A percentile compares a stretch with the other conserved stretches of the same genome.
Conservation (phyloP, 2,113 vertebrate genomes). For the Engraulis encrasicolus region DNA sequence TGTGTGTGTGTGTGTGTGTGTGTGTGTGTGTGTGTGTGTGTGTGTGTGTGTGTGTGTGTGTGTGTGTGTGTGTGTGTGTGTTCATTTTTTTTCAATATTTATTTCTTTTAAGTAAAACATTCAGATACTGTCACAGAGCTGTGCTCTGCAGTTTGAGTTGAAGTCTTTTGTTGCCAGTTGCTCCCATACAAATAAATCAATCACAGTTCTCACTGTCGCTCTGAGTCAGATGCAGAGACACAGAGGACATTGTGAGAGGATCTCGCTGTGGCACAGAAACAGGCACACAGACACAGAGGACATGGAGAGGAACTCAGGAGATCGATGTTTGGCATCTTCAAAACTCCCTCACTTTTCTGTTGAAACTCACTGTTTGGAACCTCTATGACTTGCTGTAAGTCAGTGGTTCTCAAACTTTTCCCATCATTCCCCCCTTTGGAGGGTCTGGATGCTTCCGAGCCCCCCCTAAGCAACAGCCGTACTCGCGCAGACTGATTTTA, state of each 20-base stretch:
- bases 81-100: slow-evolving; percentile 24
- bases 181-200: neutral
- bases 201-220: neutral
- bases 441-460: too few relatives aligned
- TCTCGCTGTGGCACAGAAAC: too few relatives aligned
- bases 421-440: too few relatives aligned
- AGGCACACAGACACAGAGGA: too few relatives aligned
- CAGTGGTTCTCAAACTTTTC: too few relatives aligned
- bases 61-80: slow-evolving; percentile 11
- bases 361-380: neutral
- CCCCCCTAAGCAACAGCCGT: too few relatives aligned
- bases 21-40: slow-evolving; percentile 19
- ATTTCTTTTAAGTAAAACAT: neutral
- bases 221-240: neutral
- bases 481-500: too few relatives aligned
- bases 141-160: neutral
- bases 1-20: neutral
- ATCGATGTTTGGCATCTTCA: neutral
- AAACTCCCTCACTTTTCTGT: neutral
- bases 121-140: neutral
- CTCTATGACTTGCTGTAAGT: neutral
- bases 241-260: too few relatives aligned
- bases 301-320: neutral
- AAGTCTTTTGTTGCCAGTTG: neutral
- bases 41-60: neutral